Evolutionary conservation across 2,797 vertebrate genomes (phyloP), one percentile per base, ranked within the genome.

Genomic region (Scomberomorus guttatus): DNA sequence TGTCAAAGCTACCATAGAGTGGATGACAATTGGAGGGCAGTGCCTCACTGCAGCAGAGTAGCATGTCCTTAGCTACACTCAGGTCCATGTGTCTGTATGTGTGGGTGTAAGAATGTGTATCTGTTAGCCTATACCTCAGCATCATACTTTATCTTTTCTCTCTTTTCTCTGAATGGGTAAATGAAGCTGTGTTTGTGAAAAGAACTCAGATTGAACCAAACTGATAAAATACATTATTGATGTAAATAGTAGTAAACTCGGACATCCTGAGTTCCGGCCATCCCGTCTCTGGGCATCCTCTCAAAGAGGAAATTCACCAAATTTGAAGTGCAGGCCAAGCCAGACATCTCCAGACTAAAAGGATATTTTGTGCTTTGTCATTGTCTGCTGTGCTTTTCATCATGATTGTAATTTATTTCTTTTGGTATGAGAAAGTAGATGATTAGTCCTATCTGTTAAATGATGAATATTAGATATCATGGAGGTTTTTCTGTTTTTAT

Each of bases 301-400:
- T 75, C 52, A 72, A 80, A 87, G 77, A 79, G 73, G 60, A 65
- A 73, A 83, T 62, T 82, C 71, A 79, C 83, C 71, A 46, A 61
- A 72, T 84, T 72, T 83, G 46, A 89, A 86, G 80, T 72, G 62
- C 58, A 51, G 83, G 79, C 61, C 81, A 61, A 86, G 73, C n/a
- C 24, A 8, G 42, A 61, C 46, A 48, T 85, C 46, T 75, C 51
- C 25, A 77, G 54, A 81, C 65, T 70, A 55, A 81, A 57, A 64
- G 61, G 67, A 62, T 54, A 22, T 80, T 86, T 90, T 90, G 34
- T 90, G 92, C 87, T 83, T 80, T 86, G 80, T 93, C 90, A 92
- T 88, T 88, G 81, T 89, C 64, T 76, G 80, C 72, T 75, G 25
- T 75, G 71, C 42, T 79, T 76, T 80, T 55, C 25, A 50, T 80